A percentile compares a stretch with the other conserved stretches of the same genome.
These are phyloP conservation scores for Adelognathus sp. DNA, from an alignment of 2,888 invertebrate genomes.

Conservation along the genomic window DNA sequence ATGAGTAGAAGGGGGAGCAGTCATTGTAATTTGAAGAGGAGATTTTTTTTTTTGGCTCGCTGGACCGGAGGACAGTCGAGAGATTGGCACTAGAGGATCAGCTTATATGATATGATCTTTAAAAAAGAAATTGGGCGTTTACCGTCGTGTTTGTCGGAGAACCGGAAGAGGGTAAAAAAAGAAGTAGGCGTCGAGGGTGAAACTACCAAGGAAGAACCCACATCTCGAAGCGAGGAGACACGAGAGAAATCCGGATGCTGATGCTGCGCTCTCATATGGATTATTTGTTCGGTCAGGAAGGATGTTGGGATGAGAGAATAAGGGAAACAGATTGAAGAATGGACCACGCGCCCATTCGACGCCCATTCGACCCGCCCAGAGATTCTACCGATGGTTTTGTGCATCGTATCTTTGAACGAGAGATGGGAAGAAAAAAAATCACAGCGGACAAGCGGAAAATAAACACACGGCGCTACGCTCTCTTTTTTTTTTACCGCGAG, in stretches of 20 bases:
- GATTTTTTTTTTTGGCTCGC: too few species aligned
- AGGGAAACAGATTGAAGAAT: slow-evolving; percentile 5
- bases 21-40: too few species aligned
- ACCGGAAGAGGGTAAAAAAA: slow-evolving; percentile 40
- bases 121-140: slow-evolving; percentile 28
- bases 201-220: not conserved
- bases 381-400: not conserved
- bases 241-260: slow-evolving; percentile 39
- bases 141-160: not conserved
- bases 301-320: slow-evolving; percentile 4
- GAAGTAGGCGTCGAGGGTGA: slow-evolving; percentile 42
- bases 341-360: slow-evolving; percentile 3
- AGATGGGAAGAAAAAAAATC: not conserved
- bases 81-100: too few species aligned
- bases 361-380: slow-evolving; percentile 24
- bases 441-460: not conserved
- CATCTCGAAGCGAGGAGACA: slow-evolving; percentile 3
- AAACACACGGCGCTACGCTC: not conserved
- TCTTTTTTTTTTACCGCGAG: not conserved
- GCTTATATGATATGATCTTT: too few species aligned
- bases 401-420: not conserved
- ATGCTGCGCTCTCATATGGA: slow-evolving; percentile 18
- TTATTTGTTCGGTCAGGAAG: slow-evolving; percentile 17
- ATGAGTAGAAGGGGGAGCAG: too few species aligned
- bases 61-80: too few species aligned